These are phyloP conservation scores for Megaceryle alcyon DNA, from an alignment of 2,797 vertebrate species.

Conservation along the genomic window DNA sequence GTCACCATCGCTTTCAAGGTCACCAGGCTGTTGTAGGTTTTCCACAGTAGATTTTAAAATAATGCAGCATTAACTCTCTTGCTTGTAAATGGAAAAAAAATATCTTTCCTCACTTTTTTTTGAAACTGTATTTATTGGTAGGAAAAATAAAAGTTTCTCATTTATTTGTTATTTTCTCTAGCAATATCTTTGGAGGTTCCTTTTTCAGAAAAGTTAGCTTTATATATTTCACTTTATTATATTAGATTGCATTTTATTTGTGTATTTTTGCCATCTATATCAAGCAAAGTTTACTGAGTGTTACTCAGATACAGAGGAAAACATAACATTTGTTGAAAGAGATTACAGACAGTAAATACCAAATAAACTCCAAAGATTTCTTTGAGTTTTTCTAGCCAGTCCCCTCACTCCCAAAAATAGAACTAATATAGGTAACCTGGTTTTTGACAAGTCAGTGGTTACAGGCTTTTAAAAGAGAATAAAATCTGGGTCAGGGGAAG, in stretches of 20 bases:
- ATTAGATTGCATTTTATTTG: not conserved
- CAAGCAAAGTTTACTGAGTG: not conserved
- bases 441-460: constrained; percentile 1
- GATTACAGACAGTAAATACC: not conserved
- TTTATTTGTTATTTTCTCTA: not conserved
- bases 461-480: not conserved
- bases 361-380: not conserved
- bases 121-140: not conserved
- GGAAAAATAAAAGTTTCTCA: not conserved
- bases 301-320: not conserved
- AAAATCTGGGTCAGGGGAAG: not conserved
- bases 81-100: not conserved
- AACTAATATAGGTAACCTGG: not conserved
- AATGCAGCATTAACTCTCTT: not conserved
- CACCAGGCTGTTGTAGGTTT: not conserved
- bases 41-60: not conserved
- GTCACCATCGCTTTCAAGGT: not conserved
- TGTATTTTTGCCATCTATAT: not conserved
- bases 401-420: not conserved
- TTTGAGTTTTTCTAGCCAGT: not conserved
- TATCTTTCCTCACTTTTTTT: not conserved
- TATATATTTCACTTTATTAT: not conserved
- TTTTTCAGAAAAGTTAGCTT: not conserved
- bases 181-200: not conserved
- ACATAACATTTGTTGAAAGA: not conserved